Conservation (phyloP, 2,113 vertebrate genomes). For the Cheirogaleus medius region DNA sequence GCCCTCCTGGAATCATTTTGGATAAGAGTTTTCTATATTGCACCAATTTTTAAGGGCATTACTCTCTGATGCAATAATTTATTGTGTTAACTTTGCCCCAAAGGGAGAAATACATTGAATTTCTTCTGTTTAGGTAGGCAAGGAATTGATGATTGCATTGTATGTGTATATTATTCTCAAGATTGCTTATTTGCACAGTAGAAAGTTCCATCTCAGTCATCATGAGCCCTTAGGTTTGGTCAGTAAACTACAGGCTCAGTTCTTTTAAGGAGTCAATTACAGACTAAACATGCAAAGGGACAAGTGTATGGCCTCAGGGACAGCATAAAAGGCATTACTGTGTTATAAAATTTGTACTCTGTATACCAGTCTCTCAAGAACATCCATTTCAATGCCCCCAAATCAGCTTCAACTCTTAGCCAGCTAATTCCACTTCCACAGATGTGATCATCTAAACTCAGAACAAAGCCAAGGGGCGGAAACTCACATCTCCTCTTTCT, state of each 20-base stretch:
- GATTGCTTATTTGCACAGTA: conserved; percentile 44
- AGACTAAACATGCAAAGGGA: background rate
- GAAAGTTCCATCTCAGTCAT: conserved; percentile 12
- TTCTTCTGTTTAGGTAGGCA: conserved; percentile 27
- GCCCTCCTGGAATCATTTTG: background rate
- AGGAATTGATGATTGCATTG: background rate
- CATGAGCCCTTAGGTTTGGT: background rate
- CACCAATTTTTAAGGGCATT: background rate
- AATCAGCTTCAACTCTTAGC: background rate
- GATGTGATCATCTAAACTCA: background rate
- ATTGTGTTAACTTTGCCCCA: conserved; percentile 34
- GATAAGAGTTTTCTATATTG: background rate
- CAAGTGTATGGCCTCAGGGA: background rate
- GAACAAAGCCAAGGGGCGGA: background rate
- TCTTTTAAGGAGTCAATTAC: background rate
- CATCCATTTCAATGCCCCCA: background rate
- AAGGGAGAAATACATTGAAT: conserved; percentile 4
- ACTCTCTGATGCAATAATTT: background rate
- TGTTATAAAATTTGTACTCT: background rate
- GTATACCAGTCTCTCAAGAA: background rate
- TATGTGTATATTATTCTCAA: background rate
- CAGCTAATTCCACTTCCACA: background rate
- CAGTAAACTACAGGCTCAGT: background rate
- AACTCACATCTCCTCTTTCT: background rate
- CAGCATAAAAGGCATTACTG: background rate